Percentiles rank a stretch among this genome's conserved stretches.
Evolutionary conservation across 2,888 invertebrate genomes (phyloP).

Genomic region (Amblyjoppa proteus): DNA sequence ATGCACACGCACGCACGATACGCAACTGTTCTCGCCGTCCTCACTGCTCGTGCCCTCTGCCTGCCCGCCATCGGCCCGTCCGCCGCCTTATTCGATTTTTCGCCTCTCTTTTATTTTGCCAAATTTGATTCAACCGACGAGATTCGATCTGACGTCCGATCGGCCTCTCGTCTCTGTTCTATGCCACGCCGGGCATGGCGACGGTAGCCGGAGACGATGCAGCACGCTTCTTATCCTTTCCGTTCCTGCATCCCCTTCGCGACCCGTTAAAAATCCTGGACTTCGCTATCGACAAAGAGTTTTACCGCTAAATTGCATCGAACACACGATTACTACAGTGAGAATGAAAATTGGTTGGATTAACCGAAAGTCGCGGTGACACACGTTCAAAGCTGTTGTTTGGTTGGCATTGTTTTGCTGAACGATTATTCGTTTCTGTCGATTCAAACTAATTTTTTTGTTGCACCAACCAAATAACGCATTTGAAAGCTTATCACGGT

Average conservation of each 20-base stretch:
- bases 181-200: slow-evolving; percentile 10
- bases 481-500: too few relatives aligned
- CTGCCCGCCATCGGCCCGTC: slow-evolving; percentile 52
- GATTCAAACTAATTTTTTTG: too few relatives aligned
- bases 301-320: neutral
- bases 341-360: neutral
- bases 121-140: slow-evolving; percentile 77
- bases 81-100: slow-evolving; percentile 18
- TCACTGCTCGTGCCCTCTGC: slow-evolving; percentile 63
- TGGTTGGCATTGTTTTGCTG: too few relatives aligned
- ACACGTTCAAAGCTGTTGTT: too few relatives aligned
- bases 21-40: slow-evolving; percentile 82
- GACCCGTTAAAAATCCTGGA: neutral
- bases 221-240: slow-evolving; percentile 35
- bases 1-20: slow-evolving; percentile 79
- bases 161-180: slow-evolving; percentile 77
- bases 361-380: too few relatives aligned
- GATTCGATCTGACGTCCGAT: slow-evolving; percentile 82
- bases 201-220: slow-evolving; percentile 44
- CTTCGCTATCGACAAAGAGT: neutral
- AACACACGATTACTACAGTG: neutral
- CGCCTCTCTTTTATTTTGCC: slow-evolving; percentile 72
- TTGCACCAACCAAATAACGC: too few relatives aligned
- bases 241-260: neutral
- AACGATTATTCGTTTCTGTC: too few relatives aligned